Evolutionary conservation across 92 coral and sea anemone species (phyloP).

Genomic region (Epizoanthus rinbou): DNA sequence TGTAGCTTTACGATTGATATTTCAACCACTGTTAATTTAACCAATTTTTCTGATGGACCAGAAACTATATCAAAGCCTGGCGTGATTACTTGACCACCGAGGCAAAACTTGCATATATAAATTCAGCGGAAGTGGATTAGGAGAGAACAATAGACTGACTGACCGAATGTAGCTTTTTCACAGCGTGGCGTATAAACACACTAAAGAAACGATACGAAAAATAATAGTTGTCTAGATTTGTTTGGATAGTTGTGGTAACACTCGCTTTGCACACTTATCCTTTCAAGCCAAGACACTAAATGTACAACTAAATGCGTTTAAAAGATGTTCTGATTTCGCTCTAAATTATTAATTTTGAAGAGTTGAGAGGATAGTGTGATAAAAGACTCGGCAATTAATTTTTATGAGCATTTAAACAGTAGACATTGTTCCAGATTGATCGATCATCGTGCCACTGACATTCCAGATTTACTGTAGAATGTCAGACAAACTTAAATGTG

Average conservation of each 20-base stretch:
- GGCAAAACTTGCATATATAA: slow-evolving; percentile 9
- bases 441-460: background rate
- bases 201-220: background rate
- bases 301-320: slow-evolving; percentile 4
- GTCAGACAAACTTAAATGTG: no score
- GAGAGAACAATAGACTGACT: slow-evolving; percentile 18
- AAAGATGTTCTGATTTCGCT: background rate
- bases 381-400: slow-evolving; percentile 18
- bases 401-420: slow-evolving; percentile 10
- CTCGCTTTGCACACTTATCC: background rate
- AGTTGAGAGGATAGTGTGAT: background rate
- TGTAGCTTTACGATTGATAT: background rate
- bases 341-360: slow-evolving; percentile 32
- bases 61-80: background rate
- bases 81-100: slow-evolving; percentile 21
- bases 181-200: slow-evolving; percentile 15
- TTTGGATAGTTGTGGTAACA: background rate
- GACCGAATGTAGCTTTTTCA: background rate
- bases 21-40: slow-evolving; percentile 9
- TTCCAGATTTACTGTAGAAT: no score
- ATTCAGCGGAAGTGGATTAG: slow-evolving; percentile 40
- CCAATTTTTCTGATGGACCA: background rate
- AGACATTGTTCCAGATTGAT: slow-evolving; percentile 7
- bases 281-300: background rate
- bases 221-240: background rate